Conservation (phyloP, 2,888 invertebrate species). For the Physocephala rufipes region DNA sequence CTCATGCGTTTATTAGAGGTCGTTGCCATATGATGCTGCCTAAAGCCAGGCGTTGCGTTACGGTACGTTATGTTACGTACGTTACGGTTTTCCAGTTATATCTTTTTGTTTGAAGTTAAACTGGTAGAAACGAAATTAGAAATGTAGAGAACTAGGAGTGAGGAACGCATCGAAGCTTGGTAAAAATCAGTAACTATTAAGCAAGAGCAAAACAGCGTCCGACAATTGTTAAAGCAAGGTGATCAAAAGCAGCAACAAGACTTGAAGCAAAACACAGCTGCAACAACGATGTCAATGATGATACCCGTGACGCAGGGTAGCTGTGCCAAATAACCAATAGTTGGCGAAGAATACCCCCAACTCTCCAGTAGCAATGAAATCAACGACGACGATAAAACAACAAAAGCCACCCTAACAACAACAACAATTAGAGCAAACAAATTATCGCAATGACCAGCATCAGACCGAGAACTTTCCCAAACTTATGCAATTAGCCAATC, state of each 20-base stretch:
- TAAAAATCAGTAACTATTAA: neutral
- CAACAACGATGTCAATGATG: neutral
- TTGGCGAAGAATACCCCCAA: too few species aligned
- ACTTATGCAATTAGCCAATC: too few species aligned
- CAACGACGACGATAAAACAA: neutral
- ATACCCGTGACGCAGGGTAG: too few species aligned
- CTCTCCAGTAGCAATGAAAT: neutral
- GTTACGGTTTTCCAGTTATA: too few species aligned
- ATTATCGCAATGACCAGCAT: neutral
- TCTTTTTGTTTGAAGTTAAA: neutral
- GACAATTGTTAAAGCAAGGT: neutral
- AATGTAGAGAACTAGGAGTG: neutral
- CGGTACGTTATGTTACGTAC: neutral
- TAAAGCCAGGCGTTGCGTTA: too few species aligned
- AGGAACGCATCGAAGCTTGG: constrained; percentile 7
- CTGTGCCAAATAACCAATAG: too few species aligned
- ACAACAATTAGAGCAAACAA: neutral
- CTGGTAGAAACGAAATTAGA: constrained; percentile 22
- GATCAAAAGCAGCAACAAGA: neutral
- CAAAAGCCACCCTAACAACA: neutral
- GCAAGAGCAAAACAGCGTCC: neutral
- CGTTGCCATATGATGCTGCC: too few species aligned
- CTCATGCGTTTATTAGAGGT: too few species aligned
- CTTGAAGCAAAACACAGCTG: neutral
- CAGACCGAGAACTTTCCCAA: neutral